Conservation (phyloP, 2,113 vertebrate genomes). For the Micronycteris hirsuta region DNA sequence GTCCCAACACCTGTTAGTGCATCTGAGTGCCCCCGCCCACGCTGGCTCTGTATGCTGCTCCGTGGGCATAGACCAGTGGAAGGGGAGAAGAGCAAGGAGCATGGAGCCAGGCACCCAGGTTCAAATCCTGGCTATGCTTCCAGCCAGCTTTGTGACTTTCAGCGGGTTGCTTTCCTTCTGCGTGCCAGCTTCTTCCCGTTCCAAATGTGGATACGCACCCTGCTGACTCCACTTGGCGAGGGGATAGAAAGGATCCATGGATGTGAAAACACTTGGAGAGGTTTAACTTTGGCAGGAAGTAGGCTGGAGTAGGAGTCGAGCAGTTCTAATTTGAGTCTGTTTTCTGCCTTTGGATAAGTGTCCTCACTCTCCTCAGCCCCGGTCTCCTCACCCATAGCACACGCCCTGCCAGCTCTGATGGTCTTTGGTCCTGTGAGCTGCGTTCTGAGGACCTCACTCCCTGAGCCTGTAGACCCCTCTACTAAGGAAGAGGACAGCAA, state of each 20-base stretch:
- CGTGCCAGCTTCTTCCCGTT: background rate
- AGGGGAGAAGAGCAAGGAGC: background rate
- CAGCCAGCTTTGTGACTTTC: background rate
- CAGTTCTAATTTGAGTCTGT: background rate
- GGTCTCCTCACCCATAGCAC: conserved; percentile 9
- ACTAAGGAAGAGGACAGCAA: background rate
- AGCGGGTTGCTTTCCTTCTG: background rate
- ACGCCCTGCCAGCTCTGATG: background rate
- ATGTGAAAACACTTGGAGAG: background rate
- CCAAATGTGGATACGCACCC: too few species aligned
- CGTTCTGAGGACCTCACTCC: background rate
- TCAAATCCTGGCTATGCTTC: background rate
- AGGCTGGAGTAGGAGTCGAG: background rate
- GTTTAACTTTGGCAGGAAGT: background rate
- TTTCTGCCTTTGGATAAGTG: background rate
- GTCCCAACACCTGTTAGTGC: background rate
- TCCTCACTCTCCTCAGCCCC: background rate
- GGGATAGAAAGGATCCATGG: background rate
- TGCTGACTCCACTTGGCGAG: rapidly evolving
- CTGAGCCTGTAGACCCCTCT: background rate
- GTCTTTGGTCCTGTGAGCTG: background rate
- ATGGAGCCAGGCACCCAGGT: background rate
- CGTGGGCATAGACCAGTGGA: rapidly evolving
- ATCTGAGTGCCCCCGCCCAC: background rate
- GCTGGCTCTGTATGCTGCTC: background rate